Conservation (phyloP, 2,888 invertebrate species). For the Dryomyza anilis region DNA sequence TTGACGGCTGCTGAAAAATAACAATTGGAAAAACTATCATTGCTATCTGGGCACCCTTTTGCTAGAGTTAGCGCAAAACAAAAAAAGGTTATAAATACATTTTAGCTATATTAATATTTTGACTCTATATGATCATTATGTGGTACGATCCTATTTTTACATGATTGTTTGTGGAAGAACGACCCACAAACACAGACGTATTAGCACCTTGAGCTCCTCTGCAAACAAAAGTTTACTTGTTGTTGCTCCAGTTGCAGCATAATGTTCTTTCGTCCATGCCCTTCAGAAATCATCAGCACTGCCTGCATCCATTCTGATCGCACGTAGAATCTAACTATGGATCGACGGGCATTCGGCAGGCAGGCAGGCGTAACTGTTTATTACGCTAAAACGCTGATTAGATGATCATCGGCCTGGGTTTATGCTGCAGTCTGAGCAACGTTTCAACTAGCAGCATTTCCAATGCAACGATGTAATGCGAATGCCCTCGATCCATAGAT, state of each 20-base stretch:
- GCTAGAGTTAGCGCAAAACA: too few species aligned
- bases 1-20: too few species aligned
- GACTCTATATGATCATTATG: too few species aligned
- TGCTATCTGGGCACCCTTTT: too few species aligned
- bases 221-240: neutral
- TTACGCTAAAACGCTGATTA: conserved; percentile 22
- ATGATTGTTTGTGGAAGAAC: too few species aligned
- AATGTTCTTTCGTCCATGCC: neutral
- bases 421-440: too few species aligned
- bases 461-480: neutral
- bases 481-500: conserved; percentile 58
- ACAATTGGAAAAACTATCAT: too few species aligned
- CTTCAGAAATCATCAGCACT: neutral
- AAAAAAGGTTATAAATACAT: too few species aligned
- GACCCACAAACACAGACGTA: too few species aligned
- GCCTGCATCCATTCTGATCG: neutral
- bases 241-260: neutral
- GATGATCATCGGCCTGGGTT: conserved; percentile 14
- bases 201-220: neutral
- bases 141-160: too few species aligned
- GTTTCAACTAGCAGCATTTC: conserved; percentile 2
- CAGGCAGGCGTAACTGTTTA: conserved; percentile 18
- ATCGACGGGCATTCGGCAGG: neutral
- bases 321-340: neutral
- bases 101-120: too few species aligned